Conservation (phyloP, 2,888 invertebrate genomes). For the Heteropelma amictum region DNA sequence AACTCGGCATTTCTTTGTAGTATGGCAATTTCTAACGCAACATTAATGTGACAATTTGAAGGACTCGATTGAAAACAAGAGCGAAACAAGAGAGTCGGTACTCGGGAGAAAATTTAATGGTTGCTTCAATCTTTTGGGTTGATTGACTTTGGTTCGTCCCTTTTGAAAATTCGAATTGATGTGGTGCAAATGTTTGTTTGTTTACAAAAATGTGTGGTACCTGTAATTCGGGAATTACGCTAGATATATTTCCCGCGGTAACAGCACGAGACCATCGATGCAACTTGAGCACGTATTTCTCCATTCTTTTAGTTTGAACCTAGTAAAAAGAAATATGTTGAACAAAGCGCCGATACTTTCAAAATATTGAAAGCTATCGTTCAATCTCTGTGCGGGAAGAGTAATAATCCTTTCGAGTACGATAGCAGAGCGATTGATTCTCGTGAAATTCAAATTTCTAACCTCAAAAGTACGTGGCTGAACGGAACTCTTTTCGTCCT, state of each 20-base stretch:
- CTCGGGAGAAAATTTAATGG: background rate
- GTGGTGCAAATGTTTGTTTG: background rate
- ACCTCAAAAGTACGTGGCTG: constrained; percentile 18
- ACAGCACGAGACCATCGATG: constrained; percentile 41
- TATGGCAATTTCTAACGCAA: too few relatives aligned
- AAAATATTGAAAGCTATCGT: background rate
- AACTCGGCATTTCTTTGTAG: background rate
- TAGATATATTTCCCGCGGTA: constrained; percentile 1
- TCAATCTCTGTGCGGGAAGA: background rate
- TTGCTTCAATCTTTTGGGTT: too few relatives aligned
- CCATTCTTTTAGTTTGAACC: constrained; percentile 18
- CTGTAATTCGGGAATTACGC: constrained; percentile 33
- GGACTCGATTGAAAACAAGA: too few relatives aligned
- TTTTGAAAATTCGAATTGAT: background rate
- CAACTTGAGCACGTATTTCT: background rate
- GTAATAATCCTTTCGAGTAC: background rate
- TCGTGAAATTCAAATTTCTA: constrained; percentile 46
- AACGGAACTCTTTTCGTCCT: background rate
- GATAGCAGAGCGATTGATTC: background rate
- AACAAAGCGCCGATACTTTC: background rate
- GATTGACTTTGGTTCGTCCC: background rate
- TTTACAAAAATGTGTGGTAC: background rate
- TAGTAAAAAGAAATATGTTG: background rate
- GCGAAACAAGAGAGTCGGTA: too few relatives aligned
- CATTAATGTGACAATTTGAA: too few relatives aligned